A percentile compares a stretch with the other conserved stretches of the same genome.
These are phyloP conservation scores for Poecilia gillii DNA, from an alignment of 2,797 vertebrate genomes.

Conservation along the genomic window DNA sequence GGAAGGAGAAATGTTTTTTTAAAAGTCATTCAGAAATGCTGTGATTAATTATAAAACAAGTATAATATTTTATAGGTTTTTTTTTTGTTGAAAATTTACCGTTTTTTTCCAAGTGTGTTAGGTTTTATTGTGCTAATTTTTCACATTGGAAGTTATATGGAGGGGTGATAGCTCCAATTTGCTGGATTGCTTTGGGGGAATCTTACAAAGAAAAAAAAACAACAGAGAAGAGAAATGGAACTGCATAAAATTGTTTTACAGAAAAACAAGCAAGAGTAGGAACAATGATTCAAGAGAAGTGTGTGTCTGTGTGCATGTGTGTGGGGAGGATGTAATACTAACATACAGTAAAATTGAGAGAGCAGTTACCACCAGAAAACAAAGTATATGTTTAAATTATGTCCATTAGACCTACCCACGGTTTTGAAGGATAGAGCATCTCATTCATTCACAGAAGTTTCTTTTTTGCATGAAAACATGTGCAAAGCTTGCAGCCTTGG, in stretches of 20 bases:
- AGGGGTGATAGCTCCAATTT: neutral
- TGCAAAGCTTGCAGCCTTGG: neutral
- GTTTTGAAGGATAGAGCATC: neutral
- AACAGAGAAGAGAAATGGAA: neutral
- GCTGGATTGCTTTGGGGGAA: neutral
- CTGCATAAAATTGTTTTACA: too few species aligned
- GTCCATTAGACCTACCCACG: neutral
- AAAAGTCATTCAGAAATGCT: too few species aligned
- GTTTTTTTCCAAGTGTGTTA: too few species aligned
- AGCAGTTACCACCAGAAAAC: neutral
- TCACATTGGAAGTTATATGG: neutral
- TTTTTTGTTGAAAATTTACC: too few species aligned
- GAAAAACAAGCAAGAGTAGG: too few species aligned
- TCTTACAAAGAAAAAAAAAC: neutral
- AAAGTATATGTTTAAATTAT: neutral
- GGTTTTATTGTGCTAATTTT: neutral
- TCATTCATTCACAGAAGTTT: neutral
- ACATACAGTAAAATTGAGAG: neutral
- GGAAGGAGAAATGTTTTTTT: neutral
- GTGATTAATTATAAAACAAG: too few species aligned
- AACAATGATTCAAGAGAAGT: too few species aligned
- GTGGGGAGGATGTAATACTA: neutral
- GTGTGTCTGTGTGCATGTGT: too few species aligned
- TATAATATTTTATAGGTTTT: too few species aligned
- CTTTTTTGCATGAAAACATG: neutral